Evolutionary conservation across 2,113 vertebrate species (phyloP).

Genomic region (Tupaia tana): DNA sequence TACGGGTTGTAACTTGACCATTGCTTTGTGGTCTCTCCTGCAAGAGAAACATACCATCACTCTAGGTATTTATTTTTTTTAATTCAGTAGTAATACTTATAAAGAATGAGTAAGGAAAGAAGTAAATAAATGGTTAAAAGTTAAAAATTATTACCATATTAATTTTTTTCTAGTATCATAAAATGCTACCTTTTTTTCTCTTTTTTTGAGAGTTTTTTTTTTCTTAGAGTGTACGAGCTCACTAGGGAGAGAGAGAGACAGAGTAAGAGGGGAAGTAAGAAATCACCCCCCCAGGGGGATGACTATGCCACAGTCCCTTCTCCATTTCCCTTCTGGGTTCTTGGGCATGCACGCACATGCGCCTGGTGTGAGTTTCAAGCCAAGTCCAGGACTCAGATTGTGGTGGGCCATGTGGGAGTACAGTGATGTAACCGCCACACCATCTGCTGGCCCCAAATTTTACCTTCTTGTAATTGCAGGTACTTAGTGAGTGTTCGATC

Average conservation of each 20-base stretch:
- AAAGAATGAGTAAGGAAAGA: neutral
- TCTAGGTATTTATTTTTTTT: neutral
- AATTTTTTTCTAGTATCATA: neutral
- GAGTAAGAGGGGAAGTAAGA: no score
- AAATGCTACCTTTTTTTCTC: neutral
- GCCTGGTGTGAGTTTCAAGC: no score
- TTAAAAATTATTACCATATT: neutral
- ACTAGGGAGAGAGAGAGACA: no score
- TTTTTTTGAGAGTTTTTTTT: no score
- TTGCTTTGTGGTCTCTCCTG: neutral
- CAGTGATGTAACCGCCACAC: no score
- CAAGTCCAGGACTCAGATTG: no score
- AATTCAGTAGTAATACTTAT: neutral
- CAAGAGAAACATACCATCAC: neutral
- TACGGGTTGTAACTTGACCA: neutral
- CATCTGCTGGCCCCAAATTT: neutral
- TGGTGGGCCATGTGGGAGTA: no score
- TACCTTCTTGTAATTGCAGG: neutral
- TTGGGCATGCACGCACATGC: no score
- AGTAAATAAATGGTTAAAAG: constrained; percentile 29
- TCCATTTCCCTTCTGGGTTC: no score
- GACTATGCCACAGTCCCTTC: no score
- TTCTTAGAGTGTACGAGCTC: no score
- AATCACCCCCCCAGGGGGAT: no score
- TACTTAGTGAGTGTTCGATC: neutral